Percentiles rank a stretch among this genome's conserved stretches.
phyloP scores from a whole-genome alignment of 2,113 vertebrate genomes.

The Eubucco bourcierii region DNA sequence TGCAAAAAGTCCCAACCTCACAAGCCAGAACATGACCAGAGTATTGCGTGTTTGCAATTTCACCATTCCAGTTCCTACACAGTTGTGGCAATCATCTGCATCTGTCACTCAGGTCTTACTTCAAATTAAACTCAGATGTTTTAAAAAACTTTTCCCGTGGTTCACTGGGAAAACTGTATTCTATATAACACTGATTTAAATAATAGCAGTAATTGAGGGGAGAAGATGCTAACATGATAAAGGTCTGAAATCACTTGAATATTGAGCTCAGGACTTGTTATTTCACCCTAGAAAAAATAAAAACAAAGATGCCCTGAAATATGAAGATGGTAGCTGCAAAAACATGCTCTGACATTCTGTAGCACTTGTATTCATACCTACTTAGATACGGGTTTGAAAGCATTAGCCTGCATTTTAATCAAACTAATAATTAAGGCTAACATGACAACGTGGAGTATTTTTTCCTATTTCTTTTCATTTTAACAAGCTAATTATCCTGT shows the following conservation, averaged over 20 bases:
- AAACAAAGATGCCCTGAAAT: background rate
- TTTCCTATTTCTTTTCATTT: background rate
- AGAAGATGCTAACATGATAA: background rate
- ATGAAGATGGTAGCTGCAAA: background rate
- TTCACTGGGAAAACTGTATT: background rate
- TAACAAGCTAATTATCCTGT: background rate
- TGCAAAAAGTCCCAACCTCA: background rate
- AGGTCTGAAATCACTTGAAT: background rate
- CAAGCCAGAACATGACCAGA: background rate
- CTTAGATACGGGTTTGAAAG: background rate
- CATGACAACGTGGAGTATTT: background rate
- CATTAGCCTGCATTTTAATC: background rate
- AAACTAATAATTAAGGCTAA: background rate
- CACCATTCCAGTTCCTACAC: background rate
- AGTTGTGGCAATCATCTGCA: background rate
- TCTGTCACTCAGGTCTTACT: background rate
- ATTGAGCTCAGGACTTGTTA: background rate
- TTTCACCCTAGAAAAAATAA: background rate
- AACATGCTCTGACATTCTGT: background rate
- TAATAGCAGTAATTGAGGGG: background rate
- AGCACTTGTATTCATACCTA: background rate
- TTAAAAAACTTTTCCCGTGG: background rate
- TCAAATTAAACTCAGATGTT: background rate
- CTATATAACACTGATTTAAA: background rate
- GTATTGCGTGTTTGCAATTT: background rate